Evolutionary conservation across 2,113 vertebrate species (phyloP).

Genomic region (Apistogramma diplotaenia): DNA sequence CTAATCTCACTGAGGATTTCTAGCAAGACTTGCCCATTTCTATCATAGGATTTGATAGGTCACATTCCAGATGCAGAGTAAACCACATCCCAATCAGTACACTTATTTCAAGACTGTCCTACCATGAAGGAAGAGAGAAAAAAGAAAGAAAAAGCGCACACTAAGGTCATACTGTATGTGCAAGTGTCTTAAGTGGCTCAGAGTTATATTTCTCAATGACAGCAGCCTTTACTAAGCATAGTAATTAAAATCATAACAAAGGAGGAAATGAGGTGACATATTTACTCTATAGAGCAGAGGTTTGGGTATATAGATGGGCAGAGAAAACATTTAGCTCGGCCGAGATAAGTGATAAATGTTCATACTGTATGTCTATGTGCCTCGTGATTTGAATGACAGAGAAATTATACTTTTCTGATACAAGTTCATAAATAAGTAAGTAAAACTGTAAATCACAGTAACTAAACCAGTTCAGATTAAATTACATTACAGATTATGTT

Average conservation of each 20-base stretch:
- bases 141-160: background rate
- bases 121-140: accelerated
- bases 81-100: slow-evolving; percentile 9
- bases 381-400: too few species aligned
- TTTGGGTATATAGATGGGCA: background rate
- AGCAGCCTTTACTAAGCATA: background rate
- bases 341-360: too few species aligned
- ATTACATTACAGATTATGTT: too few species aligned
- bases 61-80: slow-evolving; percentile 47
- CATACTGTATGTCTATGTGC: too few species aligned
- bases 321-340: background rate
- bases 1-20: slow-evolving; percentile 64
- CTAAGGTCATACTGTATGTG: background rate
- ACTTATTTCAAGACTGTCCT: slow-evolving; percentile 5
- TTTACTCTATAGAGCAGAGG: background rate
- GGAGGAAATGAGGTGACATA: background rate
- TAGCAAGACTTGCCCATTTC: slow-evolving; percentile 26
- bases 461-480: too few species aligned
- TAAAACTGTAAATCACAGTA: too few species aligned
- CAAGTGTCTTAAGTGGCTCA: background rate
- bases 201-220: background rate
- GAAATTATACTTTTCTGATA: too few species aligned
- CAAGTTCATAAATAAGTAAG: too few species aligned
- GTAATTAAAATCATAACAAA: background rate
- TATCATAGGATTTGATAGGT: slow-evolving; percentile 50